Evolutionary conservation across 2,888 invertebrate genomes (phyloP).

Genomic region (Exocentrus adspersus): DNA sequence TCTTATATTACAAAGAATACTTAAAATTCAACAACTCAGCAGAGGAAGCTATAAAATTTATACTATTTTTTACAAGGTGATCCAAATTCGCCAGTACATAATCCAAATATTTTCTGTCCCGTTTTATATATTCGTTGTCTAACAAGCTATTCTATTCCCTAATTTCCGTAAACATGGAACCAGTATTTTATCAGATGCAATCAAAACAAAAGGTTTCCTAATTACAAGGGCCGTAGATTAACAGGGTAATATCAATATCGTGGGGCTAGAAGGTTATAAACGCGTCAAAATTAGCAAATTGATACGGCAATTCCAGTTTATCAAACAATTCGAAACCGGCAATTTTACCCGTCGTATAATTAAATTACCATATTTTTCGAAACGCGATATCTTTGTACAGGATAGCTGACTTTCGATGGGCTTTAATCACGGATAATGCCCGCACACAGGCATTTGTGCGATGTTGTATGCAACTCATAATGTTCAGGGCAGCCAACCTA

Average conservation of each 20-base stretch:
- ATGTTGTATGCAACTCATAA: slow-evolving; percentile 40
- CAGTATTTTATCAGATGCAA: slow-evolving; percentile 35
- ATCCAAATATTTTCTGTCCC: no score
- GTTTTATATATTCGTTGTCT: no score
- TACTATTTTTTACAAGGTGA: no score
- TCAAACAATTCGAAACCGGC: slow-evolving; percentile 38
- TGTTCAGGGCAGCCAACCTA: slow-evolving; percentile 32
- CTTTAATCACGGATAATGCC: slow-evolving; percentile 39
- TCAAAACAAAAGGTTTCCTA: slow-evolving; percentile 34
- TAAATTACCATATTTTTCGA: slow-evolving; percentile 47
- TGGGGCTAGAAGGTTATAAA: slow-evolving; percentile 27
- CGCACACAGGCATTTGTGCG: slow-evolving; percentile 38
- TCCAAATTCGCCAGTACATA: no score
- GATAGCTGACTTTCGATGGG: slow-evolving; percentile 30
- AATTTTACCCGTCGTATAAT: slow-evolving; percentile 42
- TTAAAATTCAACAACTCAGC: neutral
- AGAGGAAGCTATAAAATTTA: neutral
- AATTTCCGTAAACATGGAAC: no score
- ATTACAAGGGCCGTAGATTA: slow-evolving; percentile 32
- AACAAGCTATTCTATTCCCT: no score
- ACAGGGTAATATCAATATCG: slow-evolving; percentile 33
- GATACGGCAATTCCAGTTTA: slow-evolving; percentile 43
- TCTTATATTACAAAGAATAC: neutral
- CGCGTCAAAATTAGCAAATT: slow-evolving; percentile 46
- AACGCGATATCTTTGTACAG: slow-evolving; percentile 19